A percentile compares a stretch with the other conserved stretches of the same genome.
These are phyloP conservation scores for Drosophila helvetica DNA, from an alignment of 2,888 invertebrate genomes.

Conservation along the genomic window DNA sequence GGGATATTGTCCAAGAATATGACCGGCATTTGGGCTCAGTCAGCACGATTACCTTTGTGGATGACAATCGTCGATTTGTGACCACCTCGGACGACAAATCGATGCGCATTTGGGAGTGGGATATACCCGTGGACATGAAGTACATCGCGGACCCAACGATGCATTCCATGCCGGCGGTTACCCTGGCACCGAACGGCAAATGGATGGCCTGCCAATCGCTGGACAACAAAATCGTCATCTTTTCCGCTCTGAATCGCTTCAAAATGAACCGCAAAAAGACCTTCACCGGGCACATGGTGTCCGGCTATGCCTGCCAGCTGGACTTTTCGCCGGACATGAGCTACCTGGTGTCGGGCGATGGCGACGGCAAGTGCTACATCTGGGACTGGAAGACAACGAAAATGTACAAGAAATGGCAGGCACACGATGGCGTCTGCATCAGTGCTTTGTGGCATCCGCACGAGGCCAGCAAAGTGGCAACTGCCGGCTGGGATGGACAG, in stretches of 20 bases:
- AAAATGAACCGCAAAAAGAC: conserved; percentile 99
- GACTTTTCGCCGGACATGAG: conserved; percentile 99
- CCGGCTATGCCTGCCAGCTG: conserved; percentile 98
- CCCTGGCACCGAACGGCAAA: conserved; percentile 97
- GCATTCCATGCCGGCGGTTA: conserved; percentile 99
- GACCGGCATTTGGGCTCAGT: conserved; percentile 99
- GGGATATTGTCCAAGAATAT: conserved; percentile 98
- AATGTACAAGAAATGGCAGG: conserved; percentile 99
- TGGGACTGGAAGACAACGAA: conserved; percentile 99
- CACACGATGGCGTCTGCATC: conserved; percentile 99
- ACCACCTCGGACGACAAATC: conserved; percentile 99
- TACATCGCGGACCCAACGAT: conserved; percentile 99
- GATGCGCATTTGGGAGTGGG: conserved; percentile 99
- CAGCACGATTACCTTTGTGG: conserved; percentile 99
- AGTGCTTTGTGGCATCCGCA: conserved; percentile 99
- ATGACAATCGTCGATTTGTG: conserved; percentile 98
- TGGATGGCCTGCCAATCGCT: conserved; percentile 99
- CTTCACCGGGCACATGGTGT: conserved; percentile 99
- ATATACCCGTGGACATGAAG: conserved; percentile 99
- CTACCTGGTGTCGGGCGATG: conserved; percentile 98
- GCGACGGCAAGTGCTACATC: conserved; percentile 98
- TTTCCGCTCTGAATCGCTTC: conserved; percentile 98
- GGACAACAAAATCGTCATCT: conserved; percentile 99
- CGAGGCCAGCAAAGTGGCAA: conserved; percentile 98
- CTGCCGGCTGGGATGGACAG: conserved; percentile 99